These are phyloP conservation scores for Pogonognathellus flavescens DNA, from an alignment of 1,140 invertebrate genomes.

Conservation along the genomic window DNA sequence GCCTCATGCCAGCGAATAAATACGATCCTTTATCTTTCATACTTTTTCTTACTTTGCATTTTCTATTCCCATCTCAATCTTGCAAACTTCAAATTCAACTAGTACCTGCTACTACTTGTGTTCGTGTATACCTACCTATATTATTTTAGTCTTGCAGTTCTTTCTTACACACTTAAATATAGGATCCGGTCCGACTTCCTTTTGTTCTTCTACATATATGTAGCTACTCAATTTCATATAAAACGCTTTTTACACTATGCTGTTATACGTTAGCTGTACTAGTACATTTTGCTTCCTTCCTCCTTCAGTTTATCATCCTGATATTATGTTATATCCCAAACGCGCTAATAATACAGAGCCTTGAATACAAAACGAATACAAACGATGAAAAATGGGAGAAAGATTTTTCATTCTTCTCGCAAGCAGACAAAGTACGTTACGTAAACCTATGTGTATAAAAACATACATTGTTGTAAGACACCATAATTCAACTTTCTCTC, in stretches of 20 bases:
- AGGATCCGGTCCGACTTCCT: not conserved
- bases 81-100: constrained; percentile 41
- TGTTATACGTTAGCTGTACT: not conserved
- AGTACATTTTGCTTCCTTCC: constrained; percentile 4
- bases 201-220: not conserved
- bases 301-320: not conserved
- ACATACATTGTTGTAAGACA: no score
- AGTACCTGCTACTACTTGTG: not conserved
- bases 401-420: constrained; percentile 37
- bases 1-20: not conserved
- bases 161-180: not conserved
- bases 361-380: constrained; percentile 37
- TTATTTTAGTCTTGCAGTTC: not conserved
- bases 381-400: constrained; percentile 50
- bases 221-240: not conserved
- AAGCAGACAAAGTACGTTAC: not conserved
- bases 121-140: not conserved
- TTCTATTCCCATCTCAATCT: constrained; percentile 47
- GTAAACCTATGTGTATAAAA: not conserved
- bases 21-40: constrained; percentile 9
- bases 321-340: not conserved
- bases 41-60: constrained; percentile 13
- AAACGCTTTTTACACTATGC: not conserved
- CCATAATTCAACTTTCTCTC: no score
- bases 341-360: constrained; percentile 17